Evolutionary conservation across 2,888 invertebrate genomes (phyloP), one percentile per base, ranked within the genome.

Genomic region (Protodeltote pygarga): DNA sequence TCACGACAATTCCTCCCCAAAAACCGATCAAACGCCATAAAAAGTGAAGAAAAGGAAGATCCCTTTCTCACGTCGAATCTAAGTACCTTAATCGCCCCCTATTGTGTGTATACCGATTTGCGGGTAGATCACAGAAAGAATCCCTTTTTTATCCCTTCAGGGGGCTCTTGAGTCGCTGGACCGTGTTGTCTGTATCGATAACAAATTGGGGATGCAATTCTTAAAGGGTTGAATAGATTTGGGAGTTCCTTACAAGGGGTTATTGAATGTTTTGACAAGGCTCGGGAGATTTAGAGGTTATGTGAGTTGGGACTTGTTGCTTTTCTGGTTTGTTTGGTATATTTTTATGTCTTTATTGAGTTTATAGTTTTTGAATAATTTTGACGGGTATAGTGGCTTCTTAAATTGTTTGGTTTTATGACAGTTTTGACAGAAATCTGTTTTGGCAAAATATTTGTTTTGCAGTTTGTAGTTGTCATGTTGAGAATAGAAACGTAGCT

Each of bases 171-270:
- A 69, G 69, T 72, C 66, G 65, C 75, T 77, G 85, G 85, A 81
- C 85, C 79, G 75, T 76, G 82, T 83, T 81, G 77, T 79, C 81
- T 76, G 85, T 89, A 89, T 90, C 89, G 87, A 90, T 89, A 84
- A 78, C 86, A 87, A 89, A 88, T 89, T 88, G 85, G 87, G 89
- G 87, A 77, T 73, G 67, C 73, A 74, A 71, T 48, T 81, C 78
- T 77, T 78, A 78, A 85, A 80, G 82, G 85, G 84, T 84, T 80
- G 77, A 70, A 68, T 77, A 73, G 77, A 79, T 79, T 76, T 69
- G 73, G 71, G 64, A 77, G 76, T 73, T 80, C 73, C 81, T 81
- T 82, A 82, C 75, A 72, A 77, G 61, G 59, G 65, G 73, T 78
- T 75, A 82, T 80, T 81, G 79, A 75, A 75, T 79, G 71, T 73